Base-by-base conservation (phyloP, 2,113 vertebrate genomes). In the Paralichthys olivaceus region DNA sequence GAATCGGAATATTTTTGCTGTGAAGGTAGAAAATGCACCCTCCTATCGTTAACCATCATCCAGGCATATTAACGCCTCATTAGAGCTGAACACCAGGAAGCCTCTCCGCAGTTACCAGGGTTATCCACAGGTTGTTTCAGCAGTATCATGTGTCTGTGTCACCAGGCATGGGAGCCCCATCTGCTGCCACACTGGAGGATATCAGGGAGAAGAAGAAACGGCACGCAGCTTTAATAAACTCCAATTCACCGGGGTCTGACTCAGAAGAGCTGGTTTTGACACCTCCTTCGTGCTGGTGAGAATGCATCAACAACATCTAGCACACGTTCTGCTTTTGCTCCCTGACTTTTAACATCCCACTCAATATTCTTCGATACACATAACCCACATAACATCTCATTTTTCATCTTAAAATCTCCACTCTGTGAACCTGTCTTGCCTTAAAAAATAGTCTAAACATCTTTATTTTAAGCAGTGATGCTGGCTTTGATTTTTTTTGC, bases 81-180 rank as follows among this genome's bases (percentile, higher is more conserved):
- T 80, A 80, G 59, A 17, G 37, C 28, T 2, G 15, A 45, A 19
- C 13, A 78, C 29, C 22, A 64, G 63, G 68, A 73, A 20, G 49
- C 20, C 49, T n/a, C 60, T 32, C 25, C 23, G 23, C 53, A 32
- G 4, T 73, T 47, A 65, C 22, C 34, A 23, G 62, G 40, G 3
- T 73, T 51, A 65, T 62, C 79, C 78, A 68, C 56, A 67, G 59
- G 59, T 67, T 59, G 71, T 40, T 19, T 73, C 57, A 19, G 51
- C 75, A 69, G 71, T 58, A n/a, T 81, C 82, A 5, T 77, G 79
- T 77, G 23, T 82, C 53, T 72, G 32, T 60, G 13, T 69, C 58
- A 51, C 56, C 65, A 68, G 79, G 75, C 60, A 63, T 20, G 56
- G 72, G 69, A 86, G 84, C 58, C 68, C 76, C 74, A 79, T 79